Evolutionary conservation across 2,113 vertebrate genomes (phyloP), one percentile per base, ranked within the genome.

Genomic region (Antechinus stuartii): DNA sequence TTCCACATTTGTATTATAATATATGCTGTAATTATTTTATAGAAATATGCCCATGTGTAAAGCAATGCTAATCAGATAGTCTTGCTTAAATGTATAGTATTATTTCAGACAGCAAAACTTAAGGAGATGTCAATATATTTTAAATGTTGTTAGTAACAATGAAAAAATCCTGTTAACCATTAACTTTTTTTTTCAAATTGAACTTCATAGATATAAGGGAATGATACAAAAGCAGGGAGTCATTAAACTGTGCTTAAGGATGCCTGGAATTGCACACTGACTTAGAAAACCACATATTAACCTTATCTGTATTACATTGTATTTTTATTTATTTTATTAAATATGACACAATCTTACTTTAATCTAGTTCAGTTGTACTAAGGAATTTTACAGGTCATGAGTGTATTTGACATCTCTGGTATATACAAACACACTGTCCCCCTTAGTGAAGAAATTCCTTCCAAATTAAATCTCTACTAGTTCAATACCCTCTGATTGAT

Each of bases 1-100:
- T 94, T 26, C 91, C 89, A 97, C 94, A 54, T 30, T 91, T 93
- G n/a, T 90, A 93, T 95, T 54, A 92, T 61, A 22, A 2, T 27
- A 7, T 56, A 55, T 76, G 90, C 92, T 94, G 23, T 96, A 94
- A 93, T 89, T 11, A 14, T 1, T 92, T 55, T 91, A 96, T 92
- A 90, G 5, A 89, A 35, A 89, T 2, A 52, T 1, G 76, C 3
- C 6, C 5, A 53, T 76, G 46, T 76, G 50, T 26, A 97, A 57
- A 91, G 84, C 23, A 92, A 35, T 9, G 42, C 24, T 25, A 52
- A 55, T 91, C 93, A 68, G n/a, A 42, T 84, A 50, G 16, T 42
- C 35, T 84, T 84, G 35, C 35, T 84, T 84, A 76, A 76, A 76
- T 76, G n/a, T 42, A 84, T 35, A 84, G 1, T 42, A 42, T 22